Evolutionary conservation across 2,113 vertebrate genomes (phyloP).

Genomic region (Megalops atlanticus): DNA sequence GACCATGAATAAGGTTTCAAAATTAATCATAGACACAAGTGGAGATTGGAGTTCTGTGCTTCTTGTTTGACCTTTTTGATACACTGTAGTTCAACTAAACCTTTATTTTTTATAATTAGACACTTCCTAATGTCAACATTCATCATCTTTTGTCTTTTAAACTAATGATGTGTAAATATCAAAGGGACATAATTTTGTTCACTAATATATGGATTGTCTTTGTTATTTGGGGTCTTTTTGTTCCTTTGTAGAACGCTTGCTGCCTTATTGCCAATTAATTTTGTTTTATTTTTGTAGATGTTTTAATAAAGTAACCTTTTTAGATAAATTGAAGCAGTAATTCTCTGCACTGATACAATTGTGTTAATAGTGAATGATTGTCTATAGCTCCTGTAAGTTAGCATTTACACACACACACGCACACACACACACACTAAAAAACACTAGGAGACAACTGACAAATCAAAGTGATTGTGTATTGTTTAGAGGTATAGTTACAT

Average conservation of each 20-base stretch:
- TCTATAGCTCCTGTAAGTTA: no score
- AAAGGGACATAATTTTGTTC: slow-evolving; percentile 66
- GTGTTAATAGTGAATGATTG: not conserved
- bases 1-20: slow-evolving; percentile 27
- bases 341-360: no score
- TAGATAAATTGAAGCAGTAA: slow-evolving; percentile 43
- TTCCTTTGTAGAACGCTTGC: slow-evolving; percentile 67
- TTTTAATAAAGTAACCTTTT: slow-evolving; percentile 77
- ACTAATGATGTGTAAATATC: slow-evolving; percentile 70
- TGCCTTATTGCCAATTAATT: slow-evolving; percentile 61
- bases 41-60: slow-evolving; percentile 44
- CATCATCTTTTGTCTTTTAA: slow-evolving; percentile 53
- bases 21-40: slow-evolving; percentile 47
- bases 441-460: not conserved
- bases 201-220: slow-evolving; percentile 68
- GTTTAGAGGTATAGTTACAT: not conserved
- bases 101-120: slow-evolving; percentile 54
- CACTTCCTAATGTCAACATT: slow-evolving; percentile 48
- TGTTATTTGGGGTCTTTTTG: slow-evolving; percentile 59
- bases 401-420: not conserved
- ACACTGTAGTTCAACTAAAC: slow-evolving; percentile 70
- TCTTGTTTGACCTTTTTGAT: slow-evolving; percentile 57
- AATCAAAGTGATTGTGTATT: not conserved
- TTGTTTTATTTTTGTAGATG: slow-evolving; percentile 75
- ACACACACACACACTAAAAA: not conserved